Conservation (phyloP, 2,797 vertebrate species). For the Buphagus erythrorhynchus region DNA sequence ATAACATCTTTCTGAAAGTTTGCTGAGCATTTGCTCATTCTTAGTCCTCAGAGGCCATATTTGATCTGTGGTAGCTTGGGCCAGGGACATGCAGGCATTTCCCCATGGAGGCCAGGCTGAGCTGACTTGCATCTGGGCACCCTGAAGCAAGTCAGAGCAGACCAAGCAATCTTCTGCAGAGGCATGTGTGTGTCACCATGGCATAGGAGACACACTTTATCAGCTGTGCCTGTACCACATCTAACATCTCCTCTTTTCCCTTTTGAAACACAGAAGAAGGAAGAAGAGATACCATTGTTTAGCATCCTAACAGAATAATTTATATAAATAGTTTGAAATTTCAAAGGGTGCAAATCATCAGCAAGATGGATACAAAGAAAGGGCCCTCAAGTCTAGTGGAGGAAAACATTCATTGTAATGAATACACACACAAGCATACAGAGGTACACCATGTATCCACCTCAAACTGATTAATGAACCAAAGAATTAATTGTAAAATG, state of each 20-base stretch:
- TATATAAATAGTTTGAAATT: background rate
- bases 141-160: background rate
- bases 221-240: background rate
- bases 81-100: background rate
- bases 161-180: background rate
- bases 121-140: background rate
- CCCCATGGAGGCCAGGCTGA: background rate
- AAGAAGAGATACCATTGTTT: background rate
- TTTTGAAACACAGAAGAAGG: background rate
- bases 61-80: background rate
- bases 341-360: background rate
- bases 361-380: background rate
- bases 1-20: background rate
- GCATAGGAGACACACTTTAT: background rate
- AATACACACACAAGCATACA: background rate
- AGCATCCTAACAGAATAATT: background rate
- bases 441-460: fast-evolving
- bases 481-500: background rate
- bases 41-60: background rate
- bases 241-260: background rate
- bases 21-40: background rate
- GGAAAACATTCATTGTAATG: fast-evolving
- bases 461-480: background rate
- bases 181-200: background rate
- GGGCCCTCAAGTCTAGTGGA: background rate